phyloP scores from a whole-genome alignment of 2,888 invertebrate species.

The Beris morrisii region DNA sequence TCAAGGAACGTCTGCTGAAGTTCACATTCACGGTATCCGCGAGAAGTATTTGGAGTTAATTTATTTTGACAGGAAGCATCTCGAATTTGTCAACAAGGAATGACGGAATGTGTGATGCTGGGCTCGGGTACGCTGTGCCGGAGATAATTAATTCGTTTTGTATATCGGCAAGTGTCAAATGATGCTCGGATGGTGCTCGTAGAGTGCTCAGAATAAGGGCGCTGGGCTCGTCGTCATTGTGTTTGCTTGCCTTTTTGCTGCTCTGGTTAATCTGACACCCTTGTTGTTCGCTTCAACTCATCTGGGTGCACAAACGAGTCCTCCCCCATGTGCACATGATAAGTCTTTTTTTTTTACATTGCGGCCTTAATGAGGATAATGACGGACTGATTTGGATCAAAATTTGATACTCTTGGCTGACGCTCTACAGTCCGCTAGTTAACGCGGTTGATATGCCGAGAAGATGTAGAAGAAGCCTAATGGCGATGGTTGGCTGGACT shows the following conservation, averaged over 20 bases:
- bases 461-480: too few relatives aligned
- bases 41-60: constrained; percentile 37
- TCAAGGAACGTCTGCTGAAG: not conserved
- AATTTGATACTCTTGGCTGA: constrained; percentile 32
- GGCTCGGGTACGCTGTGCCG: not conserved
- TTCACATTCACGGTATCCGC: not conserved
- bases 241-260: constrained; percentile 14
- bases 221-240: constrained; percentile 14
- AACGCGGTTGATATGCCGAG: too few relatives aligned
- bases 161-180: constrained; percentile 34
- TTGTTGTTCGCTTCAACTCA: not conserved
- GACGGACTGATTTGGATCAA: constrained; percentile 40
- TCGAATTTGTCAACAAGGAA: constrained; percentile 44
- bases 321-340: too few relatives aligned
- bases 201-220: not conserved
- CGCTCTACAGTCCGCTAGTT: too few relatives aligned
- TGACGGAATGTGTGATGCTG: constrained; percentile 28
- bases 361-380: constrained; percentile 43
- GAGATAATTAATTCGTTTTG: constrained; percentile 39
- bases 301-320: too few relatives aligned
- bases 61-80: constrained; percentile 43
- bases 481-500: too few relatives aligned
- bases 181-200: constrained; percentile 20
- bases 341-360: too few relatives aligned
- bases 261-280: constrained; percentile 21